Base-by-base conservation (phyloP, 2,797 vertebrate species). In the Anableps anableps region DNA sequence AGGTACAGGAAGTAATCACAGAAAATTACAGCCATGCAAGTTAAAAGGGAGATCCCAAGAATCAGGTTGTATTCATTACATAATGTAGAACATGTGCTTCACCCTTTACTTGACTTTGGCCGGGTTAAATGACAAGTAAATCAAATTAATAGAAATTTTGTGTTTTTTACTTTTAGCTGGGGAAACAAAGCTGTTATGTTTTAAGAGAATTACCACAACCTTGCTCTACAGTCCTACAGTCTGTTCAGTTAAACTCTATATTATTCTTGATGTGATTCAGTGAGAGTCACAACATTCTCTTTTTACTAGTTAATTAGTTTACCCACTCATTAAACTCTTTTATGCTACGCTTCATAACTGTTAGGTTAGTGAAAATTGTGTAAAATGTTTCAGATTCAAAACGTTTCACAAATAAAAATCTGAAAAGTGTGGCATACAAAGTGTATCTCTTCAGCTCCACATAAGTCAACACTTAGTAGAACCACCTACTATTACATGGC, bases 1-100 rank as follows among this genome's bases (percentile, higher is more conserved):
- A 75, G 84, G 75, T 53, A 81, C 78, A 81, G 88, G 86, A 94
- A 94, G 91, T 80, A 92, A 93, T 93, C 90, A 88, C 75, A 81
- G 85, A 85, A 92, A 88, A 92, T 92, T 90, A 51, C 85, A 75
- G 75, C 66, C 70, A 47, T 84, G 75, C 74, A 82, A 83, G 75
- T 80, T 76, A 81, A 88, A 80, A 84, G 11, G 11, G 79, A 58
- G 78, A 81, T 87, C 74, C 76, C 64, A 19, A 41, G 76, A 83
- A 80, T 88, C 83, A 86, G 79, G 74, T 73, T 86, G 84, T 36
- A 74, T 83, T 81, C 76, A 89, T 90, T 84, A 92, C 76, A 81
- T 75, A 75, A 83, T 78, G 77, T 60, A 72, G 83, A 82, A 73
- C 72, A 79, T 38, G n/a, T 74, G 23, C 82, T 85, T 87, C 68